Evolutionary conservation across 1,140 invertebrate species (phyloP), one percentile per base, ranked within the genome.

Genomic region (Bilobella aurantiaca): DNA sequence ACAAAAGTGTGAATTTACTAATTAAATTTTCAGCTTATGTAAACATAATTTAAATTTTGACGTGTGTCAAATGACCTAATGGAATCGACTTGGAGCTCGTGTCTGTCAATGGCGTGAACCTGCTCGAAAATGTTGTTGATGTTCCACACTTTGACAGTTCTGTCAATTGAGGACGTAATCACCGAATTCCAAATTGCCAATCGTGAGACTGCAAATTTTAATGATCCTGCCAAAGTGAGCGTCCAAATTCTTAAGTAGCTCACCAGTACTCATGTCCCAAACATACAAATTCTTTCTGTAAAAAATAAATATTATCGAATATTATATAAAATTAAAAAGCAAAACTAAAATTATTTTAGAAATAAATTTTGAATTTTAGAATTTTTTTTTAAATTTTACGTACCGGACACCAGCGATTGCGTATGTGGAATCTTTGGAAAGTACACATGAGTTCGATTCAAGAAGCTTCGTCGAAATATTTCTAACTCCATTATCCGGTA

Each of bases 71-170:
- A n/a, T n/a, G n/a, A 89, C 87, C 87, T 86, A 27, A 98, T 89
- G 27, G 87, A 86, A 77, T 98, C 94, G 63, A 98, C 93, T 73
- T 94, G 93, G 58, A 97, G 79, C 76, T 98, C 96, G 76, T 97
- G 93, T 56, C 94, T 81, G 74, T 98, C 91, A 68, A 99, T 94
- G 21, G 91, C 88, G 76, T 97, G 90, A 2, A 98, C 93, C 80
- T 97, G 92, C 75, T 98, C 93, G 75, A 96, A 94, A 73, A 98
- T 97, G 75, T 98, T 98, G 75, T 98, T 95, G 65, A 98, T 95
- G 77, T 98, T 98, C 96, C 96, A 99, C 0, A 98, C 93, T 82
- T 99, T 97, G 0, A 98, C 94, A 0, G 93, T 94, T 67, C 94
- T 84, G 78, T 99, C 96, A 60, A 99, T 96, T 0, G 94, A 98